Evolutionary conservation across 2,888 invertebrate species (phyloP), one percentile per base, ranked within the genome.

Genomic region (Busseola fusca): DNA sequence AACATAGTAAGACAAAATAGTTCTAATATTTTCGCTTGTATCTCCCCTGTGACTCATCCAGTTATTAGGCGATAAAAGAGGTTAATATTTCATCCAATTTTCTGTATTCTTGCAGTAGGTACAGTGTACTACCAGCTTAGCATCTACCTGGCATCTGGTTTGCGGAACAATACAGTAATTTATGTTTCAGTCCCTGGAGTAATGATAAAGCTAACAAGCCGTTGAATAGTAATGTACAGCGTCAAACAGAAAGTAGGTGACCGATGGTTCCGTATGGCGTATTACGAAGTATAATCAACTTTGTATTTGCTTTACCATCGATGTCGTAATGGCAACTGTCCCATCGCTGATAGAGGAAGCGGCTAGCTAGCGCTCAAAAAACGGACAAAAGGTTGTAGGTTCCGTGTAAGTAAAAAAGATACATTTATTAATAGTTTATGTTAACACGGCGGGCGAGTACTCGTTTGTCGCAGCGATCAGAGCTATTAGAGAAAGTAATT

Each of bases 121-220:
- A 6, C 64, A 59, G 68, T 82, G 81, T 82, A 74, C 3, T 42
- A 62, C 25, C 40, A 52, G 72, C 85, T 45, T 81, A 67, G 81
- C 65, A 64, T 68, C 68, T 74, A 78, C 78, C 73, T 80, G 69
- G 77, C 56, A 81, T 70, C 75, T 82, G 73, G 81, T 72, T 78
- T 45, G 70, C 80, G 81, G 88, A 90, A 91, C 91, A 91, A 91
- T 92, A 87, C 86, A 84, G 88, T 90, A 90, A 92, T 92, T 92
- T 91, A 92, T 88, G 86, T 85, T 76, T 71, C 25, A 74, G 84
- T 88, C 89, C 82, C 89, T 78, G 65, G 89, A 88, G 91, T 89
- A 90, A 90, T 91, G 91, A 91, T 91, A 91, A 88, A 87, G 88
- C 88, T 90, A 91, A 91, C 91, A 90, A 89, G 89, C 88, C 80